Conservation (phyloP, 1,140 invertebrate species). For the Acromyrmex heyeri region DNA sequence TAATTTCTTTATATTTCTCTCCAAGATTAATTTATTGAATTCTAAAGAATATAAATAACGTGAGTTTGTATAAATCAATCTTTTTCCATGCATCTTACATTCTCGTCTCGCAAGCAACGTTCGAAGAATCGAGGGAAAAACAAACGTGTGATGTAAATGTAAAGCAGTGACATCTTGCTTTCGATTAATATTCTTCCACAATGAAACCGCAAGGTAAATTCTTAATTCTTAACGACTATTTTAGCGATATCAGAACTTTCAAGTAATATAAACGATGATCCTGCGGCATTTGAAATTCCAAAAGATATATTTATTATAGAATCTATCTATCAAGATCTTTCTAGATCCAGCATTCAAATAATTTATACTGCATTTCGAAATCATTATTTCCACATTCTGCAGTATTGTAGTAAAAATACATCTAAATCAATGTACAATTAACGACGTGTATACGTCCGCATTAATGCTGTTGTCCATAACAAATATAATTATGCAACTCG, state of each 20-base stretch:
- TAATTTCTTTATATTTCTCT: background rate
- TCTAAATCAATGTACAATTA: conserved; percentile 47
- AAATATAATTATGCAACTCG: conserved; percentile 51
- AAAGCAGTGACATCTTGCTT: background rate
- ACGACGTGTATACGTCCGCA: background rate
- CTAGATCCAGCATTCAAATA: conserved; percentile 9
- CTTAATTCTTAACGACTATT: conserved; percentile 20
- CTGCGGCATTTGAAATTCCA: conserved; percentile 14
- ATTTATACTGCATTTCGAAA: conserved; percentile 16
- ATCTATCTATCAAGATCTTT: background rate
- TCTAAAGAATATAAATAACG: conserved; percentile 54
- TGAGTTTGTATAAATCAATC: conserved; percentile 35
- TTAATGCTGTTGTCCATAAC: conserved; percentile 37
- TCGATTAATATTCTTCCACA: conserved; percentile 3
- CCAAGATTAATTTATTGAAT: conserved; percentile 52
- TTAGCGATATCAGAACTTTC: conserved; percentile 47
- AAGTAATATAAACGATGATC: conserved; percentile 41
- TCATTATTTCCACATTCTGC: background rate
- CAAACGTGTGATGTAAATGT: background rate
- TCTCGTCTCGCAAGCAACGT: background rate
- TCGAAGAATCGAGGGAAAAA: background rate
- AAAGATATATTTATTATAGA: conserved; percentile 26
- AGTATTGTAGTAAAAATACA: conserved; percentile 10
- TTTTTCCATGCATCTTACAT: conserved; percentile 6
- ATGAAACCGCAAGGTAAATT: conserved; percentile 5